Percentiles rank a stretch among this genome's conserved stretches.
These are phyloP conservation scores for Epinephelus fuscoguttatus DNA, from an alignment of 2,113 vertebrate species.

Conservation along the genomic window DNA sequence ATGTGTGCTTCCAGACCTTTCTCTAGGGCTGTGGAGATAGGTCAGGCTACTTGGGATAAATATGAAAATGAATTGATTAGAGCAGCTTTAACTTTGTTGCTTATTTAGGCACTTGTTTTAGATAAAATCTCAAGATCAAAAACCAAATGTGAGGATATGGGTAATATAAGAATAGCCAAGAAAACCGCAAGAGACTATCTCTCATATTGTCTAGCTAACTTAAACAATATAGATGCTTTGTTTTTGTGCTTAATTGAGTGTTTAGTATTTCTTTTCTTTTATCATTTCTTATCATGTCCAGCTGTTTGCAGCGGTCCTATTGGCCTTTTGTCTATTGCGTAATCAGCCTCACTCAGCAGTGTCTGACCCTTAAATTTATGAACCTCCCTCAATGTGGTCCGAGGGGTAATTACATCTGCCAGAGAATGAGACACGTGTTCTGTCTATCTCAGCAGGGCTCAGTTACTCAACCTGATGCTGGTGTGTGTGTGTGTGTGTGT, in stretches of 20 bases:
- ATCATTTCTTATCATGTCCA: conserved; percentile 3
- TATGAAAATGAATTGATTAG: too few species aligned
- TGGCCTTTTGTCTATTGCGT: conserved; percentile 36
- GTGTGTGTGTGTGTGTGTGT: conserved; percentile 2
- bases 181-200: background rate
- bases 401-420: conserved; percentile 74
- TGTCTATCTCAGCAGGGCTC: conserved; percentile 44
- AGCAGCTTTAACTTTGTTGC: too few species aligned
- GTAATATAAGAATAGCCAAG: background rate
- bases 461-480: conserved; percentile 48
- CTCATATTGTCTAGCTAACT: background rate
- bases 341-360: conserved; percentile 57
- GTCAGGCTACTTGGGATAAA: too few species aligned
- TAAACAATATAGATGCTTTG: background rate
- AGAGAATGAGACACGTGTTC: conserved; percentile 42
- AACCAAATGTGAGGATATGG: background rate
- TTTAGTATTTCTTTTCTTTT: background rate
- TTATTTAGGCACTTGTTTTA: too few species aligned
- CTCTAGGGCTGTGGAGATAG: too few species aligned
- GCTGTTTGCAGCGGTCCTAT: conserved; percentile 31
- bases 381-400: conserved; percentile 47
- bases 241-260: background rate
- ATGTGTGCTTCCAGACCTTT: too few species aligned
- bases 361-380: conserved; percentile 63
- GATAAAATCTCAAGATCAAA: too few species aligned